These are phyloP conservation scores for Danaus melanippus DNA, from an alignment of 1,140 invertebrate species.

Conservation along the genomic window DNA sequence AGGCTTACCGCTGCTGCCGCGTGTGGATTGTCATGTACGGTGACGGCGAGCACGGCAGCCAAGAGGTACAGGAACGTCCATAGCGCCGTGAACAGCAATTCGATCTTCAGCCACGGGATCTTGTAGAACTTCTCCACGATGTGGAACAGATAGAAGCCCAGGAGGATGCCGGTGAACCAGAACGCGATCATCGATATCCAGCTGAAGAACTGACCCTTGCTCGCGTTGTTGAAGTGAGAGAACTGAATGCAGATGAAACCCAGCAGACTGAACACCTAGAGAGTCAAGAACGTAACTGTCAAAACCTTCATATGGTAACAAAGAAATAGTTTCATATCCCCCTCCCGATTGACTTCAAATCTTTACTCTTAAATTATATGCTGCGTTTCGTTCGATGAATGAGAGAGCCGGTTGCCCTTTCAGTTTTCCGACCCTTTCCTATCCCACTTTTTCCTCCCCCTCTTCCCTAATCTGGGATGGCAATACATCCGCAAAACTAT, in stretches of 20 bases:
- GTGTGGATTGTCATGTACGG: conserved; percentile 72
- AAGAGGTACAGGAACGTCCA: conserved; percentile 82
- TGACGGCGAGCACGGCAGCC: conserved; percentile 77
- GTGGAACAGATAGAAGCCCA: conserved; percentile 88
- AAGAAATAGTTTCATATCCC: no score
- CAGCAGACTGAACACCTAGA: conserved; percentile 82
- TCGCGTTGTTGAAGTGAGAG: conserved; percentile 67
- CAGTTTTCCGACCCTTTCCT: no score
- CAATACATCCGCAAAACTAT: no score
- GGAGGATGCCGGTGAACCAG: conserved; percentile 85
- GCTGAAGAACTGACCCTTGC: conserved; percentile 81
- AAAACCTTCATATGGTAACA: not conserved
- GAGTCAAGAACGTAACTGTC: not conserved
- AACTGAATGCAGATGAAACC: conserved; percentile 88
- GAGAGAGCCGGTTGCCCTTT: no score
- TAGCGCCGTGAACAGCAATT: conserved; percentile 81
- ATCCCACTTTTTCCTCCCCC: no score
- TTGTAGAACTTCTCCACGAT: conserved; percentile 87
- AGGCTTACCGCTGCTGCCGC: conserved; percentile 79
- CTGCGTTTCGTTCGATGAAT: no score
- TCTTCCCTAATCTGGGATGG: no score
- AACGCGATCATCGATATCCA: conserved; percentile 90
- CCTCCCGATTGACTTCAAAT: no score
- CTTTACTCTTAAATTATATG: no score
- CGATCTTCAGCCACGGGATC: conserved; percentile 90